A percentile compares a stretch with the other conserved stretches of the same genome.
Evolutionary conservation across 1,140 invertebrate species (phyloP).

Genomic region (Asbolus verrucosus): DNA sequence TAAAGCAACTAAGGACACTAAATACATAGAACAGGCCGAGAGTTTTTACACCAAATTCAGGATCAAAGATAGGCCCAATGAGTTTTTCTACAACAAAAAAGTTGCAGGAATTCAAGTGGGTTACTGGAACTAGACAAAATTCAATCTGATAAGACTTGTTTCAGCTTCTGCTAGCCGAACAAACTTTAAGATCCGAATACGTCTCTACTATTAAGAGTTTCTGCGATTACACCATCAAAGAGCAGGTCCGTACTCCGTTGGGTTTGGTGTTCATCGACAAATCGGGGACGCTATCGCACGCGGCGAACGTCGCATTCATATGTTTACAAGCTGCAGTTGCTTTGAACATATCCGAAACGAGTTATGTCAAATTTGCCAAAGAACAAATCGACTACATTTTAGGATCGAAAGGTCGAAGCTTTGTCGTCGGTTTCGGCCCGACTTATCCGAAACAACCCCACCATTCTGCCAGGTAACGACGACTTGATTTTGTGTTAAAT

Average conservation of each 20-base stretch:
- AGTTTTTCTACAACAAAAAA: conserved; percentile 74
- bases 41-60: conserved; percentile 68
- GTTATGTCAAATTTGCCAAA: conserved; percentile 70
- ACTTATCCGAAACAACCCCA: conserved; percentile 70
- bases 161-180: conserved; percentile 67
- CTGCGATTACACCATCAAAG: conserved; percentile 67
- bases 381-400: conserved; percentile 75
- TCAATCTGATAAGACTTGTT: conserved; percentile 25
- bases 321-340: conserved; percentile 67
- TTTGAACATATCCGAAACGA: conserved; percentile 60
- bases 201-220: conserved; percentile 67
- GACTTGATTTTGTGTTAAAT: conserved; percentile 7
- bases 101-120: conserved; percentile 70
- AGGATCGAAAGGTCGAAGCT: conserved; percentile 72
- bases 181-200: conserved; percentile 66
- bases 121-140: conserved; percentile 13
- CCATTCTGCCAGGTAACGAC: conserved; percentile 69
- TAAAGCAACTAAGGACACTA: conserved; percentile 69
- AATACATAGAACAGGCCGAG: conserved; percentile 70
- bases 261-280: conserved; percentile 71
- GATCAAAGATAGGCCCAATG: conserved; percentile 66
- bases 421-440: conserved; percentile 73
- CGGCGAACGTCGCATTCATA: conserved; percentile 72
- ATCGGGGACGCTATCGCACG: conserved; percentile 71
- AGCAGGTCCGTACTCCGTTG: conserved; percentile 68